Percentiles rank a stretch among this genome's conserved stretches.
Conservation (phyloP, 2,888 invertebrate genomes). For the Acleris emargana region DNA sequence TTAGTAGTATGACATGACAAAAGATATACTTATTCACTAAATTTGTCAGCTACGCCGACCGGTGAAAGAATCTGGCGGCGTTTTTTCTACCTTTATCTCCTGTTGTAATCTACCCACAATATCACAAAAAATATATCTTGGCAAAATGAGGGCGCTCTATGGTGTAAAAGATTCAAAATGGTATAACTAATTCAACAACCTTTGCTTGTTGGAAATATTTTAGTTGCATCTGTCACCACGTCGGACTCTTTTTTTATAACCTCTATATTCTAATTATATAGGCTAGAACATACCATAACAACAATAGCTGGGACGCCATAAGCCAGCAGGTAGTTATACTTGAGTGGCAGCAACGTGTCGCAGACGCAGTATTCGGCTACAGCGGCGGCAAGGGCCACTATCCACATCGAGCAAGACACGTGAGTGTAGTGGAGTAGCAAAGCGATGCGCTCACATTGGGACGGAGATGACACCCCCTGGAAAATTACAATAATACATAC, state of each 20-base stretch:
- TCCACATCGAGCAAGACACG: slow-evolving; percentile 87
- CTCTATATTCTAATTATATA: not conserved
- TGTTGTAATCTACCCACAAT: too few relatives aligned
- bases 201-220: not conserved
- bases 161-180: too few relatives aligned
- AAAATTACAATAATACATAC: not conserved
- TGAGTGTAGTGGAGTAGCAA: slow-evolving; percentile 88
- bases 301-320: slow-evolving; percentile 86
- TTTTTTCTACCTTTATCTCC: too few relatives aligned
- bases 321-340: slow-evolving; percentile 84
- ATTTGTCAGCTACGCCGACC: too few relatives aligned
- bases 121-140: too few relatives aligned
- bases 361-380: slow-evolving; percentile 84
- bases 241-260: not conserved
- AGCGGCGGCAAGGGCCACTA: slow-evolving; percentile 84
- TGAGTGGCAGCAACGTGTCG: slow-evolving; percentile 81
- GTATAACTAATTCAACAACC: too few relatives aligned
- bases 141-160: too few relatives aligned
- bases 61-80: too few relatives aligned
- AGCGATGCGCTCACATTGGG: slow-evolving; percentile 87
- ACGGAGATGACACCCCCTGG: slow-evolving; percentile 85
- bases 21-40: too few relatives aligned
- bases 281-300: slow-evolving; percentile 84
- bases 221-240: too few relatives aligned
- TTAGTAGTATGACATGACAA: too few relatives aligned